Conservation (phyloP, 1,140 invertebrate genomes). For the Mamestra configurata region DNA sequence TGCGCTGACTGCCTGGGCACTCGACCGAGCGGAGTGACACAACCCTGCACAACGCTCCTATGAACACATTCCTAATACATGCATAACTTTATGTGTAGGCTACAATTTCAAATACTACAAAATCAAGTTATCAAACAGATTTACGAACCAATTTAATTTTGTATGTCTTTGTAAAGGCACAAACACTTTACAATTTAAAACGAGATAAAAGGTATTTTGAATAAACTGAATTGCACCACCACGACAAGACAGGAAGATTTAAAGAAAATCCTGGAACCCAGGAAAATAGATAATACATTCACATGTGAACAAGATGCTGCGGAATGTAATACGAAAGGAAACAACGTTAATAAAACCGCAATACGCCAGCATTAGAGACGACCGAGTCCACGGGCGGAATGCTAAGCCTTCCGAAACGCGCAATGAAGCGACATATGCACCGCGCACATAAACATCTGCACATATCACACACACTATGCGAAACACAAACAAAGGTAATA, state of each 20-base stretch:
- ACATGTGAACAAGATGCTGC: constrained; percentile 60
- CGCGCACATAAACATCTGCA: constrained; percentile 61
- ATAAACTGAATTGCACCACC: not conserved
- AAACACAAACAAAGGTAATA: constrained; percentile 36
- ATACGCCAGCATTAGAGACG: constrained; percentile 74
- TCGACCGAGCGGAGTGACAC: constrained; percentile 53
- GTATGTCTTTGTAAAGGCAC: not conserved
- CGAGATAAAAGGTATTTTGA: not conserved
- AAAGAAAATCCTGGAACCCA: constrained; percentile 16
- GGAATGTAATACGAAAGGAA: constrained; percentile 79
- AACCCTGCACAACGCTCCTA: constrained; percentile 51
- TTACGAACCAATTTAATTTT: not conserved
- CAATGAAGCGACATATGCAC: constrained; percentile 78
- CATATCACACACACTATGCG: constrained; percentile 52
- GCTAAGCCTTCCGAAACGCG: constrained; percentile 72
- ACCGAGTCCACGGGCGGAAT: constrained; percentile 72
- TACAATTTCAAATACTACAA: not conserved
- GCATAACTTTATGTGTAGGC: not conserved
- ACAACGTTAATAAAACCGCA: constrained; percentile 83
- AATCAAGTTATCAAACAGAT: not conserved
- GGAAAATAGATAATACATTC: constrained; percentile 52
- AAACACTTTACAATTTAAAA: not conserved
- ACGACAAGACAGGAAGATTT: not conserved
- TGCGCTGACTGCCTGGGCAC: constrained; percentile 58
- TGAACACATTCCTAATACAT: constrained; percentile 46